A percentile compares a stretch with the other conserved stretches of the same genome.
Evolutionary conservation across 2,888 invertebrate species (phyloP).

Genomic region (Tolmerus cingulatus): DNA sequence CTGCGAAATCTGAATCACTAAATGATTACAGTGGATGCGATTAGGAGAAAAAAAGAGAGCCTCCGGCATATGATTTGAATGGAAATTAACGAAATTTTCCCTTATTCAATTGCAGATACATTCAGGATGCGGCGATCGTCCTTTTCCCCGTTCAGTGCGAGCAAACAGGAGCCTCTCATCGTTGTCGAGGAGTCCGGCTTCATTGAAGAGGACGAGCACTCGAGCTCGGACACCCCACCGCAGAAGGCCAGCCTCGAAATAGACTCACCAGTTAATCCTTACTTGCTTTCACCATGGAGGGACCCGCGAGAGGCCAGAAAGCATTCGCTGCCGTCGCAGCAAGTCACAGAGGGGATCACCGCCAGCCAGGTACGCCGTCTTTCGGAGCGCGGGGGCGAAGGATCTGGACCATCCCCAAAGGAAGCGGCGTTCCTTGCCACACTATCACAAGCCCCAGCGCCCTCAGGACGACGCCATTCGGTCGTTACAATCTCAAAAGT

Average conservation of each 20-base stretch:
- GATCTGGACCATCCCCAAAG: slow-evolving; percentile 76
- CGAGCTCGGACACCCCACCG: slow-evolving; percentile 62
- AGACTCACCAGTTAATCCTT: slow-evolving; percentile 82
- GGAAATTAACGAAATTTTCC: background rate
- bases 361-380: slow-evolving; percentile 85
- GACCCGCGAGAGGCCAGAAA: slow-evolving; percentile 78
- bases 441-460: slow-evolving; percentile 75
- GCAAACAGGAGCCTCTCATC: slow-evolving; percentile 77
- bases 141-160: slow-evolving; percentile 66
- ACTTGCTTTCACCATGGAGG: slow-evolving; percentile 82
- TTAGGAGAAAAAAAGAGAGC: background rate
- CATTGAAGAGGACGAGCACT: slow-evolving; percentile 72
- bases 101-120: slow-evolving; percentile 54
- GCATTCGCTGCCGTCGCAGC: slow-evolving; percentile 84
- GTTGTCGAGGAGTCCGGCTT: slow-evolving; percentile 81
- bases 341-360: slow-evolving; percentile 84
- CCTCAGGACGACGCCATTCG: slow-evolving; percentile 83
- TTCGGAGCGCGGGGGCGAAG: slow-evolving; percentile 80
- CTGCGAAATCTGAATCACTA: background rate
- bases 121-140: slow-evolving; percentile 74
- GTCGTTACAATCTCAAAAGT: slow-evolving; percentile 87
- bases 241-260: slow-evolving; percentile 73
- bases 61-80: background rate
- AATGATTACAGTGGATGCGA: background rate
- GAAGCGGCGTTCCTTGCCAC: slow-evolving; percentile 87